Evolutionary conservation across 2,113 vertebrate genomes (phyloP), one percentile per base, ranked within the genome.

Genomic region (Tetrax tetrax): DNA sequence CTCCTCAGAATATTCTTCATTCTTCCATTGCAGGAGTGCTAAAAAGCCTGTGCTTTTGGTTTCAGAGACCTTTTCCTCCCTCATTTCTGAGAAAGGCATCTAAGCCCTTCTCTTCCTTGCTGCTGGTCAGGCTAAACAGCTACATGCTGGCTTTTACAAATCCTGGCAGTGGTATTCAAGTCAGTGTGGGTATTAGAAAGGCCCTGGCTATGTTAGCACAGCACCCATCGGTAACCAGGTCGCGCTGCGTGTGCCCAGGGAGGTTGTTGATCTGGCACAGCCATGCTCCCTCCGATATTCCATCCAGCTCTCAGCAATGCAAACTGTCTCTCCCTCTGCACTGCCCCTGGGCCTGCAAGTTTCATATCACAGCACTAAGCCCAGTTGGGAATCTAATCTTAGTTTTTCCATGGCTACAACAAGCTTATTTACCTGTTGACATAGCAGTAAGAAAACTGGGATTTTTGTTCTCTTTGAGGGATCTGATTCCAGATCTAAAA

Each of bases 141-240:
- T 89, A 7, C 15, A 17, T 7, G 6, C 4, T 35, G 38, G 2
- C 24, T 77, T 88, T 65, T 8, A 65, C 11, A 11, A 69, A 7
- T 12, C 14, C 31, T 2, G 0, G 19, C 7, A 9, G 24, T 3
- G 18, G 7, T 56, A 8, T 18, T 29, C 15, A 15, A 18, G 45
- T 15, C 41, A 11, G 17, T 1, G 8, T 0, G 8, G 41, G 48
- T 5, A 14, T 29, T 45, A 12, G 17, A 22, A 75, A 25, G 21
- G n/a, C 20, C 20, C 11, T 2, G 2, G 37, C 51, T 27, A 1
- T 9, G 23, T 16, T 9, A 48, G 57, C 50, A 10, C 35, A 38
- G 38, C 17, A 8, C 3, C 27, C n/a, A 2, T 5, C 1, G 1
- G 2, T 29, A 38, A 10, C 24, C 2, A 4, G 38, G 20, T 38